phyloP scores from a whole-genome alignment of 2,113 vertebrate genomes.

The Brachypteracias leptosomus region DNA sequence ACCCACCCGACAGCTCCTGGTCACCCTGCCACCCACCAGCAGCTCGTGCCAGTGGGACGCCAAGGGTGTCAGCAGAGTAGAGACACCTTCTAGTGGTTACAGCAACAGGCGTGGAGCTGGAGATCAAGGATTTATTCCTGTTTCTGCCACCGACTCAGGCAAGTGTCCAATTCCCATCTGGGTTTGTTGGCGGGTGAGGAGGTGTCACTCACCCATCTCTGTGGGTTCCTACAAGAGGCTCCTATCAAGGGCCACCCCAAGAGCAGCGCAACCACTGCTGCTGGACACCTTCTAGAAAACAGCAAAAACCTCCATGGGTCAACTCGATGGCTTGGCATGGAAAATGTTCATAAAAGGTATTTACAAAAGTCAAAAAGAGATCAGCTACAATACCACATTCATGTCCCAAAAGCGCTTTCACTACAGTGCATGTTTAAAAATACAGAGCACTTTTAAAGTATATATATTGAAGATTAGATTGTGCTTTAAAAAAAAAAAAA shows the following conservation, averaged over 20 bases:
- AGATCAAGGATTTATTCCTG: neutral
- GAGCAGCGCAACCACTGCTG: neutral
- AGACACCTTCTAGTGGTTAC: neutral
- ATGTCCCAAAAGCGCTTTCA: slow-evolving; percentile 49
- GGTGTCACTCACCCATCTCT: neutral
- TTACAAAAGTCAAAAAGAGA: slow-evolving; percentile 35
- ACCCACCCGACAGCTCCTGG: neutral
- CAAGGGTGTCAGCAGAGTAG: neutral
- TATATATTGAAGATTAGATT: slow-evolving; percentile 38
- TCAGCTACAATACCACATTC: slow-evolving; percentile 21
- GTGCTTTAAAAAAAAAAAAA: slow-evolving; percentile 67
- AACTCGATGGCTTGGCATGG: neutral
- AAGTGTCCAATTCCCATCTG: neutral
- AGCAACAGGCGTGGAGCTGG: fast-evolving
- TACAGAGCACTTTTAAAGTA: slow-evolving; percentile 48
- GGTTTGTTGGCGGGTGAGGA: neutral
- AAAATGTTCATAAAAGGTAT: slow-evolving; percentile 24
- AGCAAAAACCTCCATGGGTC: neutral
- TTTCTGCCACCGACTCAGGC: fast-evolving
- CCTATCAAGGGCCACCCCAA: neutral
- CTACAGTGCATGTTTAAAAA: slow-evolving; percentile 56
- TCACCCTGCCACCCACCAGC: fast-evolving
- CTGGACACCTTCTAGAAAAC: neutral
- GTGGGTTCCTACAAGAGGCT: neutral
- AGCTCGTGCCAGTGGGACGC: neutral